Evolutionary conservation across 2,888 invertebrate species (phyloP).

Genomic region (Xestia ashworthii): DNA sequence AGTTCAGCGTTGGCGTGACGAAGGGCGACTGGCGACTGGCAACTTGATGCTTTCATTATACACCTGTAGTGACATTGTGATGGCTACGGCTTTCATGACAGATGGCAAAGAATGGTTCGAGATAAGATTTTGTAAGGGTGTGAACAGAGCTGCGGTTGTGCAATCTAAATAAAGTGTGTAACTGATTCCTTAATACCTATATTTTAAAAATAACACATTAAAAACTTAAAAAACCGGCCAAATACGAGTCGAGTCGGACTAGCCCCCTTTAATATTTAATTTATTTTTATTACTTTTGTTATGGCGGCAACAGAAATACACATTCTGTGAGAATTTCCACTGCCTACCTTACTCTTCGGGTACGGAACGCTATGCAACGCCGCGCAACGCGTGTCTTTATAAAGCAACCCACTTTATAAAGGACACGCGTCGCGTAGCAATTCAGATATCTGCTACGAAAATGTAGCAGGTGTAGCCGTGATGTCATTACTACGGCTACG

Average conservation of each 20-base stretch:
- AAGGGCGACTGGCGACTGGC: slow-evolving; percentile 45
- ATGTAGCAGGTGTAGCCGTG: slow-evolving; percentile 1
- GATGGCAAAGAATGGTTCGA: slow-evolving; percentile 7
- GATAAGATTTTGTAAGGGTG: slow-evolving; percentile 21
- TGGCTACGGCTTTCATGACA: slow-evolving; percentile 5
- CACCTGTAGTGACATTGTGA: slow-evolving; percentile 42
- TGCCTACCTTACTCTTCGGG: too few species aligned
- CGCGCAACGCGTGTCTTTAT: too few species aligned
- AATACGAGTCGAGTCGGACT: too few species aligned
- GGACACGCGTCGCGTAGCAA: not conserved
- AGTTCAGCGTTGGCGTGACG: slow-evolving; percentile 61
- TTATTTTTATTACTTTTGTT: too few species aligned
- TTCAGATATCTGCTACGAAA: slow-evolving; percentile 6
- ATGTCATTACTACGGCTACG: slow-evolving; percentile 8
- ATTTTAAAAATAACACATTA: not conserved
- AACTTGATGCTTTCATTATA: slow-evolving; percentile 50
- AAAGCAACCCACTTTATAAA: not conserved
- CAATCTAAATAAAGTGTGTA: not conserved
- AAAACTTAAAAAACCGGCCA: not conserved
- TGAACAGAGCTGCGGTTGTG: not conserved
- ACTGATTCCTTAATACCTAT: not conserved
- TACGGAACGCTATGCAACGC: too few species aligned
- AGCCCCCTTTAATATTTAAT: too few species aligned
- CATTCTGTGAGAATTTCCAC: too few species aligned
- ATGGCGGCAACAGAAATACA: too few species aligned